Evolutionary conservation across 2,888 invertebrate species (phyloP), one percentile per base, ranked within the genome.

Genomic region (Carcina quercana): DNA sequence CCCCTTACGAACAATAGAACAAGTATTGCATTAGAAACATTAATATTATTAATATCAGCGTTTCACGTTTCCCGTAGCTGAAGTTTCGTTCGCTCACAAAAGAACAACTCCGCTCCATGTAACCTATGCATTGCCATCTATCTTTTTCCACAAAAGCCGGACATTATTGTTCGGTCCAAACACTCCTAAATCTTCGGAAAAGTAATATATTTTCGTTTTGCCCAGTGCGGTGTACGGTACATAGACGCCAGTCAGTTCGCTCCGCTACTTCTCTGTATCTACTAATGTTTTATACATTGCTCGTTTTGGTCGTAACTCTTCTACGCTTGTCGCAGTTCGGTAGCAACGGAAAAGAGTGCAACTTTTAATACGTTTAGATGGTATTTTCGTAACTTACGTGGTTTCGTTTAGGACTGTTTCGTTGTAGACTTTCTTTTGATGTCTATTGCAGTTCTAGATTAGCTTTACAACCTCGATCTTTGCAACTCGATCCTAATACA

Each of bases 111-210:
- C 67, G 71, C 64, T 73, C 65, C 60, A 68, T 74, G 72, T 78
- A 79, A 78, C 71, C 79, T 79, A 80, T 83, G 83, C 83, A 82
- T 72, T 66, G 75, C 82, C 79, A 84, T 85, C 71, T 82, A 82
- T 85, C 85, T 84, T 79, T 82, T 79, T 82, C 80, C 79, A 85
- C 85, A 85, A 85, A 85, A 83, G 84, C 84, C 70, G 84, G 85
- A 85, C 85, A 85, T 85, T 85, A 85, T 85, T 85, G 85, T 84
- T 82, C 82, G 85, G 84, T 85, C 84, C 83, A 83, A 84, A 83
- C 83, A 82, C 82, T 80, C 82, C 70, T 85, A 84, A 85, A 85
- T 85, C 84, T 85, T 82, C 76, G 78, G 75, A 75, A 80, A 76
- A 84, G 85, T 80, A 83, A 85, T 85, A 85, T 85, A 85, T 85